These are phyloP conservation scores for Stratiomys singularior DNA, from an alignment of 2,888 invertebrate species.

Conservation along the genomic window DNA sequence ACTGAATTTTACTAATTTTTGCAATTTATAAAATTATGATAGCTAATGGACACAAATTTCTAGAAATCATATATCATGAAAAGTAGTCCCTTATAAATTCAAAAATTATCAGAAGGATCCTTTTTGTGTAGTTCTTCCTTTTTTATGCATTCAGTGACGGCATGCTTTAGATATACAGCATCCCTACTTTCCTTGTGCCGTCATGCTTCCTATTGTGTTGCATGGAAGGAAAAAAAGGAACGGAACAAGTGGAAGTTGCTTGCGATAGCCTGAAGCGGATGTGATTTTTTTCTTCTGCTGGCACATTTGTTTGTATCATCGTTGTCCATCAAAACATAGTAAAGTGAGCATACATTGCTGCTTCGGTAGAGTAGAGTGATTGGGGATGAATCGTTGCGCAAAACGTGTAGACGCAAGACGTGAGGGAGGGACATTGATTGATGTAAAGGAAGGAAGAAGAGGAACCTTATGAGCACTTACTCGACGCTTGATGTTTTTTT, in stretches of 20 bases:
- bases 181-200: neutral
- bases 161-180: too few relatives aligned
- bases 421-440: neutral
- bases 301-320: neutral
- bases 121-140: too few relatives aligned
- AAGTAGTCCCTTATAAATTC: too few relatives aligned
- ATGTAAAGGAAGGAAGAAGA: constrained; percentile 11
- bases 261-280: constrained; percentile 39
- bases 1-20: too few relatives aligned
- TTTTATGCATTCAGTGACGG: too few relatives aligned
- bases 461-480: constrained; percentile 19
- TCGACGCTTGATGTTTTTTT: neutral
- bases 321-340: constrained; percentile 25
- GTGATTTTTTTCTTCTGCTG: constrained; percentile 39
- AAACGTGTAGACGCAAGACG: neutral
- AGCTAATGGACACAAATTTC: too few relatives aligned
- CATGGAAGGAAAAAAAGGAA: neutral
- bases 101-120: too few relatives aligned
- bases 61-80: too few relatives aligned
- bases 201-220: too few relatives aligned
- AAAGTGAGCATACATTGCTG: neutral
- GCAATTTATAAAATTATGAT: too few relatives aligned
- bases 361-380: neutral
- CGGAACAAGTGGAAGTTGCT: constrained; percentile 42
- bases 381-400: constrained; percentile 25